Conservation (phyloP, 2,888 invertebrate genomes). For the Aleiodes alternator region DNA sequence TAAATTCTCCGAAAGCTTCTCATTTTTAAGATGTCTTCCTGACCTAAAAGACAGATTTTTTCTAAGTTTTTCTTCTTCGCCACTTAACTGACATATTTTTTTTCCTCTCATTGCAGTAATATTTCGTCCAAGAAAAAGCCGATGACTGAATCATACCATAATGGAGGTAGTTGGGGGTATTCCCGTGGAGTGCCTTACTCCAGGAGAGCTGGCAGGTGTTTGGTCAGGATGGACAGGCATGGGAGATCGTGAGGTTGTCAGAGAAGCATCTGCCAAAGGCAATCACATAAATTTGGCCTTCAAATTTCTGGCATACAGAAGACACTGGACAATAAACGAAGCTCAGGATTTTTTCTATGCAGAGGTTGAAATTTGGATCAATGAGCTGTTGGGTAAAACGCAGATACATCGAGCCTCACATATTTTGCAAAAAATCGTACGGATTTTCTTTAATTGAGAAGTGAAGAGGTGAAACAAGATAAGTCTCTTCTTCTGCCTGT, state of each 20-base stretch:
- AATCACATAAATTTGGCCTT: slow-evolving; percentile 79
- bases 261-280: slow-evolving; percentile 83
- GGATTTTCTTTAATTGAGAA: slow-evolving; percentile 30
- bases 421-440: slow-evolving; percentile 79
- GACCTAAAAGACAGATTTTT: no score
- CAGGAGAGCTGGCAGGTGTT: slow-evolving; percentile 79
- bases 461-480: no score
- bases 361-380: slow-evolving; percentile 81
- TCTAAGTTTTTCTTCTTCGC: no score
- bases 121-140: no score
- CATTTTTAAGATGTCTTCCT: no score
- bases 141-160: no score
- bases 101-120: no score
- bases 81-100: no score
- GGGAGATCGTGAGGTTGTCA: slow-evolving; percentile 80
- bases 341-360: slow-evolving; percentile 73
- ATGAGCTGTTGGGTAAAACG: slow-evolving; percentile 79
- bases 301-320: slow-evolving; percentile 78
- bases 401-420: slow-evolving; percentile 82
- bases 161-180: slow-evolving; percentile 64
- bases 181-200: slow-evolving; percentile 79
- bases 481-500: no score
- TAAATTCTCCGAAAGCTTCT: no score
- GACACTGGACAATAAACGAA: slow-evolving; percentile 77
- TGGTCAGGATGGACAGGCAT: slow-evolving; percentile 83